A percentile compares a stretch with the other conserved stretches of the same genome.
Conservation (phyloP, 92 coral and sea anemone species). For the Zoanthus solanderi region DNA sequence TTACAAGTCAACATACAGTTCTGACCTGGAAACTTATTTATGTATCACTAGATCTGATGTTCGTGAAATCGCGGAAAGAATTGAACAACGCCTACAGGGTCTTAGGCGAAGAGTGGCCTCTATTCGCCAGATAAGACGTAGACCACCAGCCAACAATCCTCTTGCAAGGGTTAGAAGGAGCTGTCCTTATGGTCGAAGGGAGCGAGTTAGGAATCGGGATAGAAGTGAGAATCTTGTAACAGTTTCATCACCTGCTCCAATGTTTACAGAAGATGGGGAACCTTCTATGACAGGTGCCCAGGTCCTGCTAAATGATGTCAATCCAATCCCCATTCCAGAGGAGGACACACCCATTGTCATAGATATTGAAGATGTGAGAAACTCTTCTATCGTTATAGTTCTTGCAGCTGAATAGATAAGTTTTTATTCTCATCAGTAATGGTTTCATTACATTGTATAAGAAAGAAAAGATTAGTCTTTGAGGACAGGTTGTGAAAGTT, state of each 20-base stretch:
- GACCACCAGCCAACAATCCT: background rate
- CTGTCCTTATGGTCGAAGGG: slow-evolving; percentile 29
- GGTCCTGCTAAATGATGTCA: background rate
- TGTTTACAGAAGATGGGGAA: background rate
- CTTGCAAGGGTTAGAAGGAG: slow-evolving; percentile 1
- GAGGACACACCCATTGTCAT: slow-evolving; percentile 29
- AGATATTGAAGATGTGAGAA: slow-evolving; percentile 35
- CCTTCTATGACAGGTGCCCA: background rate
- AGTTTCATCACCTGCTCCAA: background rate
- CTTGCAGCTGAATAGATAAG: too few species aligned
- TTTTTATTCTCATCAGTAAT: too few species aligned
- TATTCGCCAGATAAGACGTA: background rate
- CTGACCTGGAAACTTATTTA: background rate
- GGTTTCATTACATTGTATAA: too few species aligned
- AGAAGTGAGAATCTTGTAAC: background rate
- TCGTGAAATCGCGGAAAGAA: slow-evolving; percentile 18
- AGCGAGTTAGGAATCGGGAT: slow-evolving; percentile 2
- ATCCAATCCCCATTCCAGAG: slow-evolving; percentile 16
- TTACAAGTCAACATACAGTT: background rate
- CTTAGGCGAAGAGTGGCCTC: slow-evolving; percentile 27
- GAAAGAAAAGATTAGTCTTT: too few species aligned
- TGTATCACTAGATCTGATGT: slow-evolving; percentile 8
- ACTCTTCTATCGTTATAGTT: background rate
- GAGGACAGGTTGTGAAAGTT: background rate
- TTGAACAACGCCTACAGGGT: slow-evolving; percentile 23